Base-by-base conservation (phyloP, 1,140 invertebrate genomes). In the Choristoneura fumiferana region DNA sequence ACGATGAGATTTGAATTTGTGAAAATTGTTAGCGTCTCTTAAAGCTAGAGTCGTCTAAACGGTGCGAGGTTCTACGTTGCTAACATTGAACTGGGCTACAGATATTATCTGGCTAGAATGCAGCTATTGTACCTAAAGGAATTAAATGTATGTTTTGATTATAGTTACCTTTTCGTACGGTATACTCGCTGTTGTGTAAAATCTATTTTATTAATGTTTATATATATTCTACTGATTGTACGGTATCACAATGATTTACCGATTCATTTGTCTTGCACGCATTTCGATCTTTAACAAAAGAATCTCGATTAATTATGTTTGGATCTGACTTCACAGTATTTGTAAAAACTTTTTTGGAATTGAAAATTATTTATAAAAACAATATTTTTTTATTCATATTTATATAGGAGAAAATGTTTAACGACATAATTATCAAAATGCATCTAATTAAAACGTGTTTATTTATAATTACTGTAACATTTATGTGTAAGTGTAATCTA, bases 351-450 rank as follows among this genome's bases (percentile, higher is more conserved):
- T 68, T 63, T 72, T 72, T 66, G 77, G 77, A 78, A 80, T 78
- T 80, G 75, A 76, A 66, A 62, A 70, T 76, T 73, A 67, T 76
- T 77, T 69, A 62, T 62, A 67, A 62, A 62, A 69, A 67, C 63
- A 61, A 22, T 58, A 10, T 74, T 80, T 78, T 80, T 80, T 80
- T 80, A 71, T 70, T 80, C 78, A 71, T 60, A 62, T 75, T 69
- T 78, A 74, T 68, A 56, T 70, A 62, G 67, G 70, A 54, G 38
- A 38, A 57, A 29, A 67, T 67, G 54, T 63, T 60, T 66, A 63
- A 38, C 54, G 39, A 17, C 55, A 45, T 35, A 13, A 37, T 45
- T 60, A 53, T 54, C 40, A 55, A 54, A 45, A 60, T 29, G 13
- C 34, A 60, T 33, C 37, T 63, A 67, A 63, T 55, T 65, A 58